Evolutionary conservation across 2,113 vertebrate genomes (phyloP).

Genomic region (Microcebus ravelobensis): DNA sequence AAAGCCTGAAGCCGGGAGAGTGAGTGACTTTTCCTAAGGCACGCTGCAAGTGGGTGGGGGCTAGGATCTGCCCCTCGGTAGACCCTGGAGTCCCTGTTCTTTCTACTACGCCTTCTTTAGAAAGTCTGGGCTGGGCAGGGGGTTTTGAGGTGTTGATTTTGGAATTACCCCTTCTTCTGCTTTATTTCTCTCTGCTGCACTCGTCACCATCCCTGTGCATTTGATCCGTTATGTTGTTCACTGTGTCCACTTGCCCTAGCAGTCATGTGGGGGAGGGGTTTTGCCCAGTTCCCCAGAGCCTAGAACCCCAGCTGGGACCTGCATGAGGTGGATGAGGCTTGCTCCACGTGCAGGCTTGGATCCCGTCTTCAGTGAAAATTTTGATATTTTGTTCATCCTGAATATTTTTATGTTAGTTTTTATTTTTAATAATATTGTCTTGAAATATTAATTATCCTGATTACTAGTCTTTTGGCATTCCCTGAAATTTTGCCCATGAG

Average conservation of each 20-base stretch:
- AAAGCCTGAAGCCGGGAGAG: not conserved
- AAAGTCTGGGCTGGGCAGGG: not conserved
- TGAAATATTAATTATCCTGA: not conserved
- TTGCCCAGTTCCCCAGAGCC: not conserved
- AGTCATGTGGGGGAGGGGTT: not conserved
- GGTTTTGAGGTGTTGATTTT: not conserved
- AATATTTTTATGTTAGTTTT: not conserved
- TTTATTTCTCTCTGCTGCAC: not conserved
- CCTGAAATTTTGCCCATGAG: not conserved
- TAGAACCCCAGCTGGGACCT: no score
- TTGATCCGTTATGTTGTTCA: not conserved
- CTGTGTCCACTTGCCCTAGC: no score
- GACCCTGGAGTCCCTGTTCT: rapidly evolving
- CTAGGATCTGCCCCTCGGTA: not conserved
- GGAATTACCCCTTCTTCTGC: not conserved
- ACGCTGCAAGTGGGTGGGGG: rapidly evolving
- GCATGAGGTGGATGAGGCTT: rapidly evolving
- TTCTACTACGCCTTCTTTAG: rapidly evolving
- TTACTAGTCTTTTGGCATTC: not conserved
- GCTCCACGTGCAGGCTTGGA: not conserved
- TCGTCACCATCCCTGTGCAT: rapidly evolving
- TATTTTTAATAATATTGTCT: not conserved
- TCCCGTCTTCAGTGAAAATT: not conserved
- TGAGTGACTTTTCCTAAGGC: not conserved
- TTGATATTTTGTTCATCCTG: not conserved